Evolutionary conservation across 2,888 invertebrate species (phyloP), one percentile per base, ranked within the genome.

Genomic region (Agrotis exclamationis): DNA sequence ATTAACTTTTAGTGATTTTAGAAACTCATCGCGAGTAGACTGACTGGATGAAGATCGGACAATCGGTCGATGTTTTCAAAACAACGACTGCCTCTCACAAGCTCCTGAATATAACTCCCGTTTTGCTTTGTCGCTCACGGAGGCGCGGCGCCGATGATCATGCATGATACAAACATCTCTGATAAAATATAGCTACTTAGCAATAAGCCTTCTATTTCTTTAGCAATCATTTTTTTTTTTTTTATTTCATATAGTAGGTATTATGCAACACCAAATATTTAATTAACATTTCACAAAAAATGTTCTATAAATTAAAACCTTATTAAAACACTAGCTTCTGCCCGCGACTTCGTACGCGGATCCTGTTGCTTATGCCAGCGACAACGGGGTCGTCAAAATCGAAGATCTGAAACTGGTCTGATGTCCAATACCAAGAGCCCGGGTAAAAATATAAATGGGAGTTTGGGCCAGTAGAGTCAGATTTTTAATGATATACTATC

Each of bases 81-180:
- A 50, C 22, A 64, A 86, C 91, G 90, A 89, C 92, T 89, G 89
- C 78, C 86, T 89, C 71, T 80, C 69, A 81, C 86, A 87, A 88
- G 87, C 86, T 88, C 79, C 85, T 84, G 87, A 89, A 87, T 90
- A 88, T 86, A 83, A 91, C 88, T 91, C 89, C 87, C 85, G 86
- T 69, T 64, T 63, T 47, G 51, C 50, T 63, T 78, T 60, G 63
- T 60, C 68, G 68, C 73, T 72, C 68, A 64, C 73, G 50, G 47
- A 69, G 47, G 56, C 50, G 63, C 60, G 59, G 76, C 67, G 63
- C 54, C 54, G 63, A 60, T 60, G 22, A 76, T 54, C 48, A 75
- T 60, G 24, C 51, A 75, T 60, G 24, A 50, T 56, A 33, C 33
- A 6, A 58, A 63, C 44, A 51, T 28, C 53, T 74, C 13, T 45